Percentiles rank a stretch among this genome's conserved stretches.
Evolutionary conservation across 2,888 invertebrate genomes (phyloP).

Genomic region (Standfussiana lucernea): DNA sequence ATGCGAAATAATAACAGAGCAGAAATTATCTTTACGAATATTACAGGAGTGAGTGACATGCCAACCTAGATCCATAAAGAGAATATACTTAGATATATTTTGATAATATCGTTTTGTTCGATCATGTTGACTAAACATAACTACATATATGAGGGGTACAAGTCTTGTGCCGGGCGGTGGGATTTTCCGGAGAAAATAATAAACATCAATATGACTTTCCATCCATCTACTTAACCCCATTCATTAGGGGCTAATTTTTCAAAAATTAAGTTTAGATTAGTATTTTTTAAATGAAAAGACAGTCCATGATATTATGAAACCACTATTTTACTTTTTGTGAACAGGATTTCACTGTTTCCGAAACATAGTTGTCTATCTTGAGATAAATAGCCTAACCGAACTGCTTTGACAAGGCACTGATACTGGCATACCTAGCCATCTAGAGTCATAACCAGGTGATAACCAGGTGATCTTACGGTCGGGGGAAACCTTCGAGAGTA

Average conservation of each 20-base stretch:
- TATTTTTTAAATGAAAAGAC: neutral
- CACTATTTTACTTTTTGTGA: neutral
- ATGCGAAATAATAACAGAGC: constrained; percentile 12
- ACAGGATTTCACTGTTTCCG: neutral
- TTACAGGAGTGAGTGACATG: neutral
- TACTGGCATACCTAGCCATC: neutral
- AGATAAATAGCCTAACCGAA: neutral
- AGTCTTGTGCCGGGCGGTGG: neutral
- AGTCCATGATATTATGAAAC: neutral
- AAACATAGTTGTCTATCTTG: too few species aligned
- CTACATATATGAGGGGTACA: neutral
- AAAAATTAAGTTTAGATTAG: neutral
- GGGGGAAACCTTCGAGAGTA: neutral
- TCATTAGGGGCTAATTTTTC: neutral
- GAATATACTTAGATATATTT: neutral
- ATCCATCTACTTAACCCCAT: neutral
- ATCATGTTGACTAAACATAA: neutral
- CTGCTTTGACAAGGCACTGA: neutral
- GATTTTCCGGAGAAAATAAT: neutral
- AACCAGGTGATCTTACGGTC: neutral
- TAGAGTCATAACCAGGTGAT: neutral
- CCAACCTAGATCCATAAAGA: neutral
- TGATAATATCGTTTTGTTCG: neutral
- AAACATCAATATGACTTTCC: neutral
- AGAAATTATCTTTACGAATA: neutral